Conservation (phyloP, 1,140 invertebrate species). For the Pollicipes pollicipes region DNA sequence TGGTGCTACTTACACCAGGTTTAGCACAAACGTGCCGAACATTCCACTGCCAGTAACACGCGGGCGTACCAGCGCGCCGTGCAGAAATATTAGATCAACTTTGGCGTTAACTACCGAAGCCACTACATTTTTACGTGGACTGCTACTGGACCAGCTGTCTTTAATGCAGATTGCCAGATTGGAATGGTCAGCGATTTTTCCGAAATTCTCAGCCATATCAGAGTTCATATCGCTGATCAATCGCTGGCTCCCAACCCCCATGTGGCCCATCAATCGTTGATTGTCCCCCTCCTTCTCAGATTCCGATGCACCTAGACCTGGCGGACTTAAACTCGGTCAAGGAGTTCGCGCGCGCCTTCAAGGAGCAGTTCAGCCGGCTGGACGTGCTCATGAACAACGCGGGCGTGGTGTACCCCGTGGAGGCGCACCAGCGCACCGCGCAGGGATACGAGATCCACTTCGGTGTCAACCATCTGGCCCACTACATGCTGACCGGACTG, state of each 20-base stretch:
- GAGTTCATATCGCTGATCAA: too few relatives aligned
- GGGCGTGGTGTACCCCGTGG: conserved; percentile 42
- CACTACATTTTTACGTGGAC: conserved; percentile 16
- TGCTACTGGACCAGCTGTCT: background rate
- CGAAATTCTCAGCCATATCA: too few relatives aligned
- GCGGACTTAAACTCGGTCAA: conserved; percentile 26
- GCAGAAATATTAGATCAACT: too few relatives aligned
- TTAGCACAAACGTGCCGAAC: too few relatives aligned
- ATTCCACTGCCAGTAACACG: too few relatives aligned
- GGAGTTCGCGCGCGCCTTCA: conserved; percentile 24
- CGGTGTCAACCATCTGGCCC: conserved; percentile 82
- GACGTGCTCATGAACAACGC: conserved; percentile 82
- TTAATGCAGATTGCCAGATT: background rate
- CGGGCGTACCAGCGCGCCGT: too few relatives aligned
- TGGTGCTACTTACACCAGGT: too few relatives aligned
- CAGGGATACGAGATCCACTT: conserved; percentile 79
- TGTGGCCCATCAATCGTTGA: too few relatives aligned
- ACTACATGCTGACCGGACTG: conserved; percentile 74
- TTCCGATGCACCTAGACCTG: conserved; percentile 25
- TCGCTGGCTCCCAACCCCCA: too few relatives aligned
- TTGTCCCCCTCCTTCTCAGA: conserved; percentile 7
- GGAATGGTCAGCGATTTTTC: background rate
- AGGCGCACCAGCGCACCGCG: conserved; percentile 35
- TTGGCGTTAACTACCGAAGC: conserved; percentile 19
- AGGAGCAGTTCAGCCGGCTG: conserved; percentile 29